phyloP scores from a whole-genome alignment of 2,888 invertebrate species.

The Eristalis intricaria region DNA sequence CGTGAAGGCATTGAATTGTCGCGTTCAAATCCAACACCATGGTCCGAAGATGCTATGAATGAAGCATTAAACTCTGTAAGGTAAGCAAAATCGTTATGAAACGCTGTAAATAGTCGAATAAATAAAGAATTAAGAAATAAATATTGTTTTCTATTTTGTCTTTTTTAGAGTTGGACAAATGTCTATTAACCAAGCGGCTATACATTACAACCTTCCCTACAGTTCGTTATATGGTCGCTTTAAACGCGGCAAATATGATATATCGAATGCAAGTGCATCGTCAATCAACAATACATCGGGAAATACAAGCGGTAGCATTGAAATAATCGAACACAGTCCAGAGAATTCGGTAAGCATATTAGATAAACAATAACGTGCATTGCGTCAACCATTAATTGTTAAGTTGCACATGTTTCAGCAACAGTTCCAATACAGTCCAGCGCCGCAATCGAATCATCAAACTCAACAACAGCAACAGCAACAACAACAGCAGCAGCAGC shows the following conservation, averaged over 20 bases:
- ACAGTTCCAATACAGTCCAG: slow-evolving; percentile 81
- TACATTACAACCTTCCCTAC: slow-evolving; percentile 94
- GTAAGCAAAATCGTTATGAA: slow-evolving; percentile 80
- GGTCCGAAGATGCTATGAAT: slow-evolving; percentile 96
- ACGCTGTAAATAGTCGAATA: no score
- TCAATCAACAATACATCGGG: slow-evolving; percentile 79
- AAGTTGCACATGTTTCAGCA: slow-evolving; percentile 81
- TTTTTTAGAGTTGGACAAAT: slow-evolving; percentile 90
- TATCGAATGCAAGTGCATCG: slow-evolving; percentile 79
- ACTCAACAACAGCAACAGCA: slow-evolving; percentile 79
- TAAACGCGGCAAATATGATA: slow-evolving; percentile 92
- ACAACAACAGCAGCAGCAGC: slow-evolving; percentile 76
- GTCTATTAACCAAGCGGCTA: slow-evolving; percentile 96
- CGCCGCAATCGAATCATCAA: slow-evolving; percentile 73
- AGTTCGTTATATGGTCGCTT: slow-evolving; percentile 94
- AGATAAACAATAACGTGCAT: slow-evolving; percentile 50
- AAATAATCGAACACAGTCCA: slow-evolving; percentile 81
- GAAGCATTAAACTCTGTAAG: slow-evolving; percentile 94
- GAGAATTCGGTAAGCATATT: slow-evolving; percentile 80
- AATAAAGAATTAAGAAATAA: background rate
- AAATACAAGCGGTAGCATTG: slow-evolving; percentile 80
- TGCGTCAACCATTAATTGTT: slow-evolving; percentile 78
- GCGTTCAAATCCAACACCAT: slow-evolving; percentile 94
- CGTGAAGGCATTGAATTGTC: slow-evolving; percentile 94
- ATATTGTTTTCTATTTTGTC: background rate